phyloP scores from a whole-genome alignment of 2,113 vertebrate species.

The Chloroceryle aenea region DNA sequence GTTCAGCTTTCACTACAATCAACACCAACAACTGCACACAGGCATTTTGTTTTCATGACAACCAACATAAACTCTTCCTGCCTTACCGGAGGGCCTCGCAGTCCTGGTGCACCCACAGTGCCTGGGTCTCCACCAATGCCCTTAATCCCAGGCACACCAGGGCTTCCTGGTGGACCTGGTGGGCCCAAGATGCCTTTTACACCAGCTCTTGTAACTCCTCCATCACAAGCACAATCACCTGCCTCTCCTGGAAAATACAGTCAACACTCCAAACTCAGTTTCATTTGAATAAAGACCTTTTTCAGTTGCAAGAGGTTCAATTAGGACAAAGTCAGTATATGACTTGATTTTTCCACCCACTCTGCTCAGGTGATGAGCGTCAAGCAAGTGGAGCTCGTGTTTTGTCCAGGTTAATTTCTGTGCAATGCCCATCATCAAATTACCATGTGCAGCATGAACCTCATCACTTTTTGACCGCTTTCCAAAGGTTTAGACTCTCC shows the following conservation, averaged over 20 bases:
- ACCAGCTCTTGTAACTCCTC: conserved; percentile 71
- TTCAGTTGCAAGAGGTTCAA: not conserved
- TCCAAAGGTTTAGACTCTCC: not conserved
- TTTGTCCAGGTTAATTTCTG: not conserved
- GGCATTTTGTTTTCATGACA: not conserved
- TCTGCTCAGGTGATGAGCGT: not conserved
- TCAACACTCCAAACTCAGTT: not conserved
- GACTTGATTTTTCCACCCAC: not conserved
- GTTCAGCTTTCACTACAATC: not conserved
- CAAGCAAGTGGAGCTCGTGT: not conserved
- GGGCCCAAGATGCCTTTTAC: conserved; percentile 76
- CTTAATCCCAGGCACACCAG: conserved; percentile 76
- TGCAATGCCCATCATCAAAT: not conserved
- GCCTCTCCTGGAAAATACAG: conserved; percentile 78
- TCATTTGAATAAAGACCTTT: not conserved
- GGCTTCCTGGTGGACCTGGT: conserved; percentile 69
- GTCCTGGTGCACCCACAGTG: conserved; percentile 77
- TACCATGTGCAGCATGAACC: not conserved
- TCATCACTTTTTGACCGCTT: not conserved
- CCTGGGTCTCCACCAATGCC: conserved; percentile 85
- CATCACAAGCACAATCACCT: conserved; percentile 87
- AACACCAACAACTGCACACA: not conserved
- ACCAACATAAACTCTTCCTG: not conserved
- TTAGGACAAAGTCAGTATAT: not conserved
- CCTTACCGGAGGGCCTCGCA: conserved; percentile 76